A percentile compares a stretch with the other conserved stretches of the same genome.
phyloP scores from a whole-genome alignment of 2,797 vertebrate species.

The Sebastiscus tertius region DNA sequence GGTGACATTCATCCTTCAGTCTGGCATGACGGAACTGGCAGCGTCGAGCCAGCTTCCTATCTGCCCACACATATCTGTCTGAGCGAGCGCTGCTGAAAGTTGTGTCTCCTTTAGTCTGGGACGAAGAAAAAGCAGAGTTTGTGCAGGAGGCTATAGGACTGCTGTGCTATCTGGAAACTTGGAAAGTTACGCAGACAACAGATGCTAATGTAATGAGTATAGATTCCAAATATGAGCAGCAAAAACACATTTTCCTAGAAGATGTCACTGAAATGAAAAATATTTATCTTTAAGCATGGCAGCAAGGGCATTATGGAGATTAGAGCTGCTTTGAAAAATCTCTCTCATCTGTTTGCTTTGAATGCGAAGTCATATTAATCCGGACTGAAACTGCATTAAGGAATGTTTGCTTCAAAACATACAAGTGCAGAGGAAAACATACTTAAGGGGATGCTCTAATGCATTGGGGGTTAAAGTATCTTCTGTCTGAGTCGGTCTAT shows the following conservation, averaged over 20 bases:
- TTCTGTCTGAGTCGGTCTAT: conserved; percentile 23
- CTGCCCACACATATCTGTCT: conserved; percentile 62
- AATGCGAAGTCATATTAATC: conserved; percentile 32
- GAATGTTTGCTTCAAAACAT: conserved; percentile 51
- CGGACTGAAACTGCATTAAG: conserved; percentile 28
- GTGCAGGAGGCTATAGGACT: conserved; percentile 5
- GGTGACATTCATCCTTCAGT: conserved; percentile 73
- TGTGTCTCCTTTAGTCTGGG: conserved; percentile 34
- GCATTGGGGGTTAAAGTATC: conserved; percentile 23
- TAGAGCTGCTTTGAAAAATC: conserved; percentile 54
- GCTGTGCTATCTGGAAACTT: conserved; percentile 29
- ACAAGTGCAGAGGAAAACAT: conserved; percentile 6
- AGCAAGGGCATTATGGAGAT: conserved; percentile 38
- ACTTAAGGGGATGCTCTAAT: conserved; percentile 15
- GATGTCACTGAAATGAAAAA: conserved; percentile 26
- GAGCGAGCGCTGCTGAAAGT: conserved; percentile 48
- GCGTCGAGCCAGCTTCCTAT: conserved; percentile 69
- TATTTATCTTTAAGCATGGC: conserved; percentile 30
- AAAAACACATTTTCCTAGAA: conserved; percentile 36
- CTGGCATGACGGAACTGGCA: conserved; percentile 50
- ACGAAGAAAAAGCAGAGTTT: conserved; percentile 15
- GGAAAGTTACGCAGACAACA: conserved; percentile 2
- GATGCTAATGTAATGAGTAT: conserved; percentile 19
- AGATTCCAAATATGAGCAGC: conserved; percentile 1
- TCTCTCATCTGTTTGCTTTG: conserved; percentile 48